A percentile compares a stretch with the other conserved stretches of the same genome.
phyloP scores from a whole-genome alignment of 2,888 invertebrate genomes.

The Drosophila tripunctata region DNA sequence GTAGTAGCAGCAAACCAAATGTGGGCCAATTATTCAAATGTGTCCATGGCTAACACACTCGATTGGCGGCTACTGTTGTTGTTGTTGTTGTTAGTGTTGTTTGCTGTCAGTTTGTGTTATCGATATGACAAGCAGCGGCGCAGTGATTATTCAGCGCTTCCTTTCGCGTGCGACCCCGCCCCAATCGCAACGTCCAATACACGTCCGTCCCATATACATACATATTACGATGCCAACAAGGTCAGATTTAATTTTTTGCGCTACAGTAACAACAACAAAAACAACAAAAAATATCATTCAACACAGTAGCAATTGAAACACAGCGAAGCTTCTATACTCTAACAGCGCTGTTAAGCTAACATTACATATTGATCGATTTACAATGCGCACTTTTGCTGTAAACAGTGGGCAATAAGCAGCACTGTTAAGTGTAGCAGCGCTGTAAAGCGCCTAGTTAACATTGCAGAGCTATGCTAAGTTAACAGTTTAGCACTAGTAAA shows the following conservation, averaged over 20 bases:
- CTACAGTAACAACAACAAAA: conserved; percentile 29
- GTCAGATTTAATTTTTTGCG: conserved; percentile 73
- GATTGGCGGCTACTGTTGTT: conserved; percentile 9
- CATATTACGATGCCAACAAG: conserved; percentile 64
- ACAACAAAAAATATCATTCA: conserved; percentile 33
- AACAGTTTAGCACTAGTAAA: background rate
- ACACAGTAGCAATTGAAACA: conserved; percentile 7
- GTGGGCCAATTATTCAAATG: conserved; percentile 59
- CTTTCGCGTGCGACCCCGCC: conserved; percentile 64
- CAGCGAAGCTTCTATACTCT: conserved; percentile 37
- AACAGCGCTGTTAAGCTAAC: conserved; percentile 11
- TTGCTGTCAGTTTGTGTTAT: conserved; percentile 59
- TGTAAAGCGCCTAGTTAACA: background rate
- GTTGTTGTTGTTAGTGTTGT: conserved; percentile 15
- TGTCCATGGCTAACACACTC: conserved; percentile 19
- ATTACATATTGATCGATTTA: background rate
- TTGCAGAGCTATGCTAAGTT: background rate
- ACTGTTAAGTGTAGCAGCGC: background rate
- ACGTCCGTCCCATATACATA: conserved; percentile 34
- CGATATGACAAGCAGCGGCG: conserved; percentile 27
- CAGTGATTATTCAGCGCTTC: conserved; percentile 73
- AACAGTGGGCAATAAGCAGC: background rate
- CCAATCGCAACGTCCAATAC: conserved; percentile 8
- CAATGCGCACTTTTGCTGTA: background rate
- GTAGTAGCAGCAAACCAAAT: conserved; percentile 45